phyloP scores from a whole-genome alignment of 2,113 vertebrate species.

The Pavo muticus region DNA sequence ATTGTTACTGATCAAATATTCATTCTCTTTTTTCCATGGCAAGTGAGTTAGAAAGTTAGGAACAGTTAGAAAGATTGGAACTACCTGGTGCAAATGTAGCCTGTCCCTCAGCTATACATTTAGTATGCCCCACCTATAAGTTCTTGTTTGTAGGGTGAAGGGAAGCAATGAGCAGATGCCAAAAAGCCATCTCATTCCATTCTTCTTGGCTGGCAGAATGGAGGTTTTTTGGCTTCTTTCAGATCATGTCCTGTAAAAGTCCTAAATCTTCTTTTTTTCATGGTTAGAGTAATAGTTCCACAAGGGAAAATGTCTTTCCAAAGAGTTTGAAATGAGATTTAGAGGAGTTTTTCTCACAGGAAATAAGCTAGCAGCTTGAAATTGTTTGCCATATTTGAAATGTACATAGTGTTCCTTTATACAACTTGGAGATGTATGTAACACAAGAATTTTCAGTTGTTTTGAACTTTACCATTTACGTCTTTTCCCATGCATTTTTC shows the following conservation, averaged over 20 bases:
- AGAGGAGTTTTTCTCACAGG: constrained; percentile 43
- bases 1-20: neutral
- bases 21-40: neutral
- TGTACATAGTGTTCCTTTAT: neutral
- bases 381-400: constrained; percentile 17
- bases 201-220: neutral
- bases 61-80: neutral
- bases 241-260: neutral
- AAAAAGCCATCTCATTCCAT: neutral
- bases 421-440: neutral
- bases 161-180: neutral
- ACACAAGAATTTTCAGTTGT: neutral
- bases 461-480: constrained; percentile 11
- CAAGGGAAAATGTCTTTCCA: constrained; percentile 15
- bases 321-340: constrained; percentile 20
- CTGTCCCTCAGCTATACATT: neutral
- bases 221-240: neutral
- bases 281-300: neutral
- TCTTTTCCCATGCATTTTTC: constrained; percentile 34
- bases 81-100: neutral
- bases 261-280: constrained; percentile 11
- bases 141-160: neutral
- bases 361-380: constrained; percentile 34
- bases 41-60: neutral
- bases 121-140: neutral